Percentiles rank a stretch among this genome's conserved stretches.
Evolutionary conservation across 1,140 invertebrate species (phyloP).

Genomic region (Philaenus spumarius): DNA sequence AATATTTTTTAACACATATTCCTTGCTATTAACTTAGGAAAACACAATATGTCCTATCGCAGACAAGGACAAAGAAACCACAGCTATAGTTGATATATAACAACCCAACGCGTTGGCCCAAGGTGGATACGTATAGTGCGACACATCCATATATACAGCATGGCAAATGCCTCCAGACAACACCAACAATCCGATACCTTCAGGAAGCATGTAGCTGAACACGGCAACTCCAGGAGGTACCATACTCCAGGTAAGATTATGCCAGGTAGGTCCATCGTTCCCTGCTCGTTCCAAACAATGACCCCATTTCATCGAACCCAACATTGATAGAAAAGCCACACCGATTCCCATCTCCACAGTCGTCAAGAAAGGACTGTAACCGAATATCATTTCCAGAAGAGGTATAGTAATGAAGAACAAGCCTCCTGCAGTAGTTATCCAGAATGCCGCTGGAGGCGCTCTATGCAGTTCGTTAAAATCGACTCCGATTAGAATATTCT

Average conservation of each 20-base stretch:
- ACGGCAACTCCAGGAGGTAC: neutral
- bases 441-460: constrained; percentile 2
- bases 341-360: neutral
- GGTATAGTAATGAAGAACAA: neutral
- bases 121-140: neutral
- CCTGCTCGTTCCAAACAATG: neutral
- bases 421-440: neutral
- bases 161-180: neutral
- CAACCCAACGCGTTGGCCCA: neutral
- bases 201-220: neutral
- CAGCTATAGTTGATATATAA: neutral
- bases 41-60: no score
- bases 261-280: neutral
- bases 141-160: constrained; percentile 2
- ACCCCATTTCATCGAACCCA: constrained; percentile 1
- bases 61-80: no score
- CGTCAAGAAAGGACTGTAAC: neutral
- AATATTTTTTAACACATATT: no score
- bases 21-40: no score
- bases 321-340: neutral
- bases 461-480: neutral
- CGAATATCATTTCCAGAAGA: neutral
- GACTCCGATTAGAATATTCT: constrained; percentile 3
- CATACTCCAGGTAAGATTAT: neutral
- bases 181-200: neutral